A percentile compares a stretch with the other conserved stretches of the same genome.
phyloP scores from a whole-genome alignment of 2,113 vertebrate genomes.

The Abramis brama region DNA sequence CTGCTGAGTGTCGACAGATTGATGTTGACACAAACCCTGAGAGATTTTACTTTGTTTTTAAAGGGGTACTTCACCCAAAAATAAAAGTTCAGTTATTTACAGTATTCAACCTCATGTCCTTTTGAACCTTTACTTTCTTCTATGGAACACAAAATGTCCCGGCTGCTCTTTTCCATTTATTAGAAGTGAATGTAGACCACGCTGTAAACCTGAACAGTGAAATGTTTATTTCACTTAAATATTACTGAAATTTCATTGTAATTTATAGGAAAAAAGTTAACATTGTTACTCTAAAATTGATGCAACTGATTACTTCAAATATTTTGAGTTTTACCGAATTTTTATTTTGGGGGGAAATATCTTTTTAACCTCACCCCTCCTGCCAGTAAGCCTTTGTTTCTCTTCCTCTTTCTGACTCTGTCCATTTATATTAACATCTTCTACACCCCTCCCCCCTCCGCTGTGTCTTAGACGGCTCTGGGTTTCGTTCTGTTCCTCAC shows the following conservation, averaged over 20 bases:
- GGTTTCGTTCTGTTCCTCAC: conserved; percentile 44
- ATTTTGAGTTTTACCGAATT: neutral
- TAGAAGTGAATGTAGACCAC: neutral
- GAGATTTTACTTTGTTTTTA: neutral
- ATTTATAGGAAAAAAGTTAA: too few relatives aligned
- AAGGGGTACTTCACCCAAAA: too few relatives aligned
- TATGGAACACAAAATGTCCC: neutral
- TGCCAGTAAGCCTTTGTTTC: conserved; percentile 24
- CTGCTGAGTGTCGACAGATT: conserved; percentile 36
- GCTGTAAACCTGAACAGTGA: neutral
- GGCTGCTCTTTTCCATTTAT: neutral
- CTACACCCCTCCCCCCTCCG: conserved; percentile 51
- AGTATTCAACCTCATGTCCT: neutral
- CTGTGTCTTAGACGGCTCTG: conserved; percentile 6
- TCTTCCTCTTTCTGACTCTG: conserved; percentile 55
- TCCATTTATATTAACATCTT: conserved; percentile 70
- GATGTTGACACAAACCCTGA: conserved; percentile 10
- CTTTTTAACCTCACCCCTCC: neutral
- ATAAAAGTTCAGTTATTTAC: neutral
- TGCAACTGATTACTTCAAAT: too few relatives aligned
- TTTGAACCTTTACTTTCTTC: neutral
- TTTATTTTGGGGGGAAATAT: neutral
- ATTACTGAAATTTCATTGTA: too few relatives aligned
- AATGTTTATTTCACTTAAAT: too few relatives aligned
- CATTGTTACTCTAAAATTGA: too few relatives aligned